A percentile compares a stretch with the other conserved stretches of the same genome.
phyloP scores from a whole-genome alignment of 2,113 vertebrate species.

The Lepidothrix coronata region DNA sequence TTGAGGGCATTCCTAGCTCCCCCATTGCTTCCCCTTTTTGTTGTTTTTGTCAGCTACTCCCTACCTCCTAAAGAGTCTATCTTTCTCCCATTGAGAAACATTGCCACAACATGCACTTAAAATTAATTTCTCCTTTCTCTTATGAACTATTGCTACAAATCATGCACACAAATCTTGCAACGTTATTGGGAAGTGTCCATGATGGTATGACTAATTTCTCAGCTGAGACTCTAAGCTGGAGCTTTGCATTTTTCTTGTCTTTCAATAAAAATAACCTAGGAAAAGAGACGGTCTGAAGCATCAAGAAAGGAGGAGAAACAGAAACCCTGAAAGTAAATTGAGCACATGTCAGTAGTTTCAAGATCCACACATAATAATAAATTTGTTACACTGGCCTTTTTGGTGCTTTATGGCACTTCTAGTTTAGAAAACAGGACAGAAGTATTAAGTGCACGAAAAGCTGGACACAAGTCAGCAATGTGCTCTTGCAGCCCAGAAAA shows the following conservation, averaged over 20 bases:
- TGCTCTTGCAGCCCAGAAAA: neutral
- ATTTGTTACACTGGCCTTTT: neutral
- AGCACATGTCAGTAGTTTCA: neutral
- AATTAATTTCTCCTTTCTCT: neutral
- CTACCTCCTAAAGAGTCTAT: neutral
- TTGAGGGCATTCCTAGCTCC: neutral
- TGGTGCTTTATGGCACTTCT: neutral
- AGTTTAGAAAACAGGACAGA: neutral
- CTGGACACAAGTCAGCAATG: neutral
- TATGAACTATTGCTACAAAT: neutral
- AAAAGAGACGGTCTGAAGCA: neutral
- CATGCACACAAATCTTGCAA: neutral
- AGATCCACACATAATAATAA: neutral
- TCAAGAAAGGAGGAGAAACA: neutral
- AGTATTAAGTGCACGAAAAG: neutral
- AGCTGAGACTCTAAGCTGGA: neutral
- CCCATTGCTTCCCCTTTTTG: neutral
- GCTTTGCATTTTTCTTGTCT: neutral
- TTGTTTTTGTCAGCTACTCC: neutral
- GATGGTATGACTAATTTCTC: constrained; percentile 8
- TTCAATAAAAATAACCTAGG: neutral
- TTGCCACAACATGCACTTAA: neutral
- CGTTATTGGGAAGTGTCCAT: neutral
- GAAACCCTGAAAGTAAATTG: neutral
- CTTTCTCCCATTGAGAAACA: neutral